Percentiles rank a stretch among this genome's conserved stretches.
These are phyloP conservation scores for Loriculus beryllinus DNA, from an alignment of 2,797 vertebrate genomes.

Conservation along the genomic window DNA sequence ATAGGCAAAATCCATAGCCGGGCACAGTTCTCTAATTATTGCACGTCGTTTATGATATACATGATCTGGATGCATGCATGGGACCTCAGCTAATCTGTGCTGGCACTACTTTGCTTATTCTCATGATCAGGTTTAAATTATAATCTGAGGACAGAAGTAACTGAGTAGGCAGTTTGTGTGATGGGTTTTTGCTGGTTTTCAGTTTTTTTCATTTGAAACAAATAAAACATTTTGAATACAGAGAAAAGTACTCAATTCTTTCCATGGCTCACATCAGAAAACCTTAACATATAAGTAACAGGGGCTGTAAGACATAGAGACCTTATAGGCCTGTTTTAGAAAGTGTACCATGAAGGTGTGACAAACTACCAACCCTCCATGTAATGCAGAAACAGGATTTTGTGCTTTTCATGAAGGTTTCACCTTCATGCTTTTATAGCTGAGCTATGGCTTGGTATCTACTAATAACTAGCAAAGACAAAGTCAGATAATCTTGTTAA, in stretches of 20 bases:
- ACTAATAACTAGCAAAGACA: neutral
- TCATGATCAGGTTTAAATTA: neutral
- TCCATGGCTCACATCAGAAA: neutral
- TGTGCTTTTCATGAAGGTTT: neutral
- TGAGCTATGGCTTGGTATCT: neutral
- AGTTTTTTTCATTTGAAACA: neutral
- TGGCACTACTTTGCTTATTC: neutral
- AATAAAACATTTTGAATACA: neutral
- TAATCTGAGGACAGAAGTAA: neutral
- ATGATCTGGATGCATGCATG: accelerated
- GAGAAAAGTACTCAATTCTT: neutral
- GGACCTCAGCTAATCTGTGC: neutral
- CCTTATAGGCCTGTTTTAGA: neutral
- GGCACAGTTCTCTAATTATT: neutral
- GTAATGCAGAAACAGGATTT: neutral
- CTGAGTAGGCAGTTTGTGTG: neutral
- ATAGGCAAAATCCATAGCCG: neutral
- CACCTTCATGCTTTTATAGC: neutral
- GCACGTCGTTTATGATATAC: neutral
- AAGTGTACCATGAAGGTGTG: accelerated
- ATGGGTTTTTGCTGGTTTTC: neutral
- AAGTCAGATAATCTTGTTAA: neutral
- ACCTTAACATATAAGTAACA: neutral
- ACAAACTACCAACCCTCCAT: neutral
- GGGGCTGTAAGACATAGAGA: neutral